Percentiles rank a stretch among this genome's conserved stretches.
These are phyloP conservation scores for Limenitis camilla DNA, from an alignment of 2,888 invertebrate species.

Conservation along the genomic window DNA sequence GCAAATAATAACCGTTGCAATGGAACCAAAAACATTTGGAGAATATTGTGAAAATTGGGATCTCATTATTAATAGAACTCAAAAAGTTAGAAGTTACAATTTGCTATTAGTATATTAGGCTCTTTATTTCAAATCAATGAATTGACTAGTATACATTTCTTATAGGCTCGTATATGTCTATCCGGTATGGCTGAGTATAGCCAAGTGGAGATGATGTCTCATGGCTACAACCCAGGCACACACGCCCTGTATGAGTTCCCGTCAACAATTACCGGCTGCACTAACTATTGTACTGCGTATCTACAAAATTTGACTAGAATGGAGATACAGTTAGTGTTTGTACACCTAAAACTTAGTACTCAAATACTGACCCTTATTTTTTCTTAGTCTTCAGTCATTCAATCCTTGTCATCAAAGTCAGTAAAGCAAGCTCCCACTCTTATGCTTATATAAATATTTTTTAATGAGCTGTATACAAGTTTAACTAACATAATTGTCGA, in stretches of 20 bases:
- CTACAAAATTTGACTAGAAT: conserved; percentile 63
- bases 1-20: conserved; percentile 63
- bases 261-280: conserved; percentile 61
- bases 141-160: background rate
- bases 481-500: too few relatives aligned
- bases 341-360: background rate
- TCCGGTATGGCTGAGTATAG: conserved; percentile 59
- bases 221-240: conserved; percentile 53
- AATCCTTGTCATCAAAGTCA: too few relatives aligned
- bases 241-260: conserved; percentile 62
- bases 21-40: conserved; percentile 55
- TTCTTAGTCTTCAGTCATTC: too few relatives aligned
- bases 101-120: background rate
- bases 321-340: conserved; percentile 54
- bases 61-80: conserved; percentile 49
- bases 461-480: too few relatives aligned
- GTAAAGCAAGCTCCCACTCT: too few relatives aligned
- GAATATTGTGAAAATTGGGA: conserved; percentile 65
- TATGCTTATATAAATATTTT: too few relatives aligned
- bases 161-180: conserved; percentile 48
- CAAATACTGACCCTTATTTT: too few relatives aligned
- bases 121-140: background rate
- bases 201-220: conserved; percentile 57
- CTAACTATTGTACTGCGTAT: conserved; percentile 57
- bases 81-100: conserved; percentile 41